Conservation (phyloP, 2,113 vertebrate genomes). For the Onychostruthus taczanowskii region DNA sequence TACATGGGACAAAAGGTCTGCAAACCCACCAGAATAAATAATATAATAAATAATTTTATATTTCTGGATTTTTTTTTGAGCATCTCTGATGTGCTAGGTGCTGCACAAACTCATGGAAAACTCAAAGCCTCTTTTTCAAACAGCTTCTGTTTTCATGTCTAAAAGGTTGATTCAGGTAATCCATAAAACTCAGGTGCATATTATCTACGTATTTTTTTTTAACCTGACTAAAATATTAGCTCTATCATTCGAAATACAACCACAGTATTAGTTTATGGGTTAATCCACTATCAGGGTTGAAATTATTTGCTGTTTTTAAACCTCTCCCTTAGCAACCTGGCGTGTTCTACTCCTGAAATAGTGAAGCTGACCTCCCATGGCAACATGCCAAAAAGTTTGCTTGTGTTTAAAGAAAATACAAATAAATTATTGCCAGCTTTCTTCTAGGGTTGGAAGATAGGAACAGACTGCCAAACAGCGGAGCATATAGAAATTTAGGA, state of each 20-base stretch:
- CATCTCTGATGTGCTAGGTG: neutral
- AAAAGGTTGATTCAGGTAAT: neutral
- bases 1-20: accelerated
- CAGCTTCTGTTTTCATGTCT: neutral
- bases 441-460: neutral
- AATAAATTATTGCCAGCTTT: neutral
- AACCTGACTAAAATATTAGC: neutral
- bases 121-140: neutral
- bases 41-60: neutral
- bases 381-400: neutral
- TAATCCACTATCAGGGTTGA: neutral
- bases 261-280: neutral
- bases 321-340: neutral
- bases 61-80: neutral
- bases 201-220: neutral
- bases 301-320: conserved; percentile 58
- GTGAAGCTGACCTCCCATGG: conserved; percentile 1
- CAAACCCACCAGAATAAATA: neutral
- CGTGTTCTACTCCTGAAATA: neutral
- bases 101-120: neutral
- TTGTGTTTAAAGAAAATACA: conserved; percentile 55
- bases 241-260: neutral
- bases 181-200: neutral
- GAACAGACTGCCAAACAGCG: neutral
- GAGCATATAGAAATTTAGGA: neutral